Conservation (phyloP, 2,797 vertebrate genomes). For the Potorous gilbertii region DNA sequence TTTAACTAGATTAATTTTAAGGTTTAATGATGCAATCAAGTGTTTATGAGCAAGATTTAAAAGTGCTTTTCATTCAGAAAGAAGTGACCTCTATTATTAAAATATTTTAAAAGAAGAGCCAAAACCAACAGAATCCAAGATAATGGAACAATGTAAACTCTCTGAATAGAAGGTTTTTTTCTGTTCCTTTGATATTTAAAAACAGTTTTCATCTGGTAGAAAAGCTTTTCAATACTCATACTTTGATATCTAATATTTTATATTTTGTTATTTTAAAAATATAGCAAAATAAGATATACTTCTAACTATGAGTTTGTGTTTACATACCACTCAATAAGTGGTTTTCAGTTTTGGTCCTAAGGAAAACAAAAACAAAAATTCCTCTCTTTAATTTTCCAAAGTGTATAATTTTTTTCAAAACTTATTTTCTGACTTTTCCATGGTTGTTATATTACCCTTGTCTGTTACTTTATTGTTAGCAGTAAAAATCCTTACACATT, state of each 20-base stretch:
- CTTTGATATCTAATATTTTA: not conserved
- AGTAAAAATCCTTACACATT: not conserved
- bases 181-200: not conserved
- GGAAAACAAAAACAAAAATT: not conserved
- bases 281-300: not conserved
- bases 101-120: not conserved
- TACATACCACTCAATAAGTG: not conserved
- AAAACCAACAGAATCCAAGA: not conserved
- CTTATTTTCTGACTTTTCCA: not conserved
- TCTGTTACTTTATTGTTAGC: not conserved
- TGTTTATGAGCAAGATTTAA: slow-evolving; percentile 10
- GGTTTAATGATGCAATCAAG: slow-evolving; percentile 3
- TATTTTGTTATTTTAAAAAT: not conserved
- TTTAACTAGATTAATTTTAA: not conserved
- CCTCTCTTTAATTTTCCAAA: not conserved
- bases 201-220: not conserved
- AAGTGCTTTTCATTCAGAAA: slow-evolving; percentile 24
- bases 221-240: not conserved
- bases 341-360: not conserved
- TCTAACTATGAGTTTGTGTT: not conserved
- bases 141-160: not conserved
- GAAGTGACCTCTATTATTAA: not conserved
- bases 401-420: not conserved
- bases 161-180: not conserved
- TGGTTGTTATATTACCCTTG: not conserved